A percentile compares a stretch with the other conserved stretches of the same genome.
These are phyloP conservation scores for Decapterus maruadsi DNA, from an alignment of 2,797 vertebrate genomes.

Conservation along the genomic window DNA sequence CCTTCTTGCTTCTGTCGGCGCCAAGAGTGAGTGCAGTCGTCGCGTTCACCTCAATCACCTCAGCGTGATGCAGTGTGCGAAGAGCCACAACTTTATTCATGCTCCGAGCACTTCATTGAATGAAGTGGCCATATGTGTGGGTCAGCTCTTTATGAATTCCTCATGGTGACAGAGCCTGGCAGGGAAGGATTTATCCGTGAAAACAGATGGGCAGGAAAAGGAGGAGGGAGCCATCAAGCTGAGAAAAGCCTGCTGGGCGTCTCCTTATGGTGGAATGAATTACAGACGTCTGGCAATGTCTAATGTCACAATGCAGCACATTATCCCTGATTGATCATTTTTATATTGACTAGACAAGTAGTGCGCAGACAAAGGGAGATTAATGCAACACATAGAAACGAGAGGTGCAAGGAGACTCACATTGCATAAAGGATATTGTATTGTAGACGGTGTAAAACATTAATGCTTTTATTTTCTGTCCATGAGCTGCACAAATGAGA, in stretches of 20 bases:
- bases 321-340: slow-evolving; percentile 63
- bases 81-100: slow-evolving; percentile 51
- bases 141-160: slow-evolving; percentile 76
- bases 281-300: slow-evolving; percentile 65
- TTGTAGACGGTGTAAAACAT: slow-evolving; percentile 3
- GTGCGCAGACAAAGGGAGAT: slow-evolving; percentile 7
- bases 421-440: background rate
- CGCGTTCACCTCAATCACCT: slow-evolving; percentile 45
- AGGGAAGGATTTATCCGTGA: slow-evolving; percentile 74
- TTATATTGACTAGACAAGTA: slow-evolving; percentile 47
- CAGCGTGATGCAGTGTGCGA: slow-evolving; percentile 47
- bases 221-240: slow-evolving; percentile 75
- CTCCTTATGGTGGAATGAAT: slow-evolving; percentile 72
- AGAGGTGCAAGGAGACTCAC: background rate
- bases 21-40: slow-evolving; percentile 38
- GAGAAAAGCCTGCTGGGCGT: slow-evolving; percentile 70
- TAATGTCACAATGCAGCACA: slow-evolving; percentile 58
- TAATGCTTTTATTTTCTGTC: background rate
- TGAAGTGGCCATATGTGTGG: slow-evolving; percentile 78
- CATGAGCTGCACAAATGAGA: slow-evolving; percentile 5
- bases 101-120: slow-evolving; percentile 58
- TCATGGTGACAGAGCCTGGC: slow-evolving; percentile 70
- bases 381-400: background rate
- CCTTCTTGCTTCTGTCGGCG: slow-evolving; percentile 7
- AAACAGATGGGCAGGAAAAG: slow-evolving; percentile 82